A percentile compares a stretch with the other conserved stretches of the same genome.
Evolutionary conservation across 2,113 vertebrate species (phyloP).

Genomic region (Aegotheles bennettii): DNA sequence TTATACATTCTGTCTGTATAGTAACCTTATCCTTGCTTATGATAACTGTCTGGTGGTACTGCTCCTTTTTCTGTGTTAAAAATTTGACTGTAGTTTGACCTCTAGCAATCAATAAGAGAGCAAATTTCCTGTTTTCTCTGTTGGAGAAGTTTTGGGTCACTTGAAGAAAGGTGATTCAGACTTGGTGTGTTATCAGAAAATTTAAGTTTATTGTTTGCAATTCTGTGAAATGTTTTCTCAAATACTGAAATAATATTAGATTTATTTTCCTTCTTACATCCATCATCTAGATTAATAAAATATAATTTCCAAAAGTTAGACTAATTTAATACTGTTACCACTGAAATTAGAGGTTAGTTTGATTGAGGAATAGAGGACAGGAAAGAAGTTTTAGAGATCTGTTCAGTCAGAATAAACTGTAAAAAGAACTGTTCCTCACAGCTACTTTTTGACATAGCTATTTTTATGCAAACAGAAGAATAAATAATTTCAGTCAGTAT

Average conservation of each 20-base stretch:
- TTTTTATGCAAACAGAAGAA: neutral
- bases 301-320: neutral
- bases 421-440: neutral
- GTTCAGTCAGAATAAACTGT: neutral
- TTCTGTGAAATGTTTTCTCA: constrained; percentile 32
- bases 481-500: neutral
- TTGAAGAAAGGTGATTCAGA: constrained; percentile 31
- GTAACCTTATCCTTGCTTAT: constrained; percentile 16
- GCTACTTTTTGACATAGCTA: neutral
- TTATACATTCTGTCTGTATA: neutral
- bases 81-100: constrained; percentile 32
- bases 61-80: constrained; percentile 22
- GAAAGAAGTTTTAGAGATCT: neutral
- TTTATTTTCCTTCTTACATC: neutral
- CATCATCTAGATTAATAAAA: neutral
- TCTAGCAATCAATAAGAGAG: constrained; percentile 43
- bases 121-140: constrained; percentile 38
- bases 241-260: neutral
- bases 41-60: neutral
- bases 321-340: neutral
- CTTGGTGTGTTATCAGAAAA: constrained; percentile 42
- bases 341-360: neutral
- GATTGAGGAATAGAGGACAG: neutral
- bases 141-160: constrained; percentile 30
- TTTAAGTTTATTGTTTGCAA: neutral